Evolutionary conservation across 1,140 invertebrate species (phyloP), one percentile per base, ranked within the genome.

Genomic region (Helicoverpa armigera): DNA sequence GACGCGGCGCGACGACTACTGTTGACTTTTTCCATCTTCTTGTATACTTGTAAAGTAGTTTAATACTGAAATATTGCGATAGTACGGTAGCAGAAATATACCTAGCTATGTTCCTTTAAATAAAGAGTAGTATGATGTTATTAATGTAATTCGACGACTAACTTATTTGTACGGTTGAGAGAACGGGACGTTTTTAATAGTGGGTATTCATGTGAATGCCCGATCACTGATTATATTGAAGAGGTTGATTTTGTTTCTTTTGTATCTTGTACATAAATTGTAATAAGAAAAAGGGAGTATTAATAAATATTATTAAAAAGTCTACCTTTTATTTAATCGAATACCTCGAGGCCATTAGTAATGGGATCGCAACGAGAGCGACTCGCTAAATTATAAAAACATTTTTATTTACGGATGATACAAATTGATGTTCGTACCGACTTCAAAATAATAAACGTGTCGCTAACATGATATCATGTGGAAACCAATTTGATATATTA

Each of bases 201-300:
- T 67, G 61, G 51, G 23, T 54, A 43, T 54, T 53, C 56, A 10
- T 11, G 56, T 58, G 67, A 53, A 75, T 82, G 76, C 60, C 53
- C 35, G 16, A 43, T 67, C 74, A 73, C 23, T 58, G 51, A 67
- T 16, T 58, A 43, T 13, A 43, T 13, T 61, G 70, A 85, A 87
- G 84, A 87, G 86, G 85, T 89, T 88, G 86, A 87, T 82, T 85
- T 53, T 29, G 69, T 84, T 90, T 89, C 70, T 92, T 91, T 92
- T 91, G 85, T 92, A 92, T 92, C 91, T 93, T 94, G 92, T 94
- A 94, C 92, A 94, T 94, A 93, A 82, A 93, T 88, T 92, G 88
- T 93, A 91, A 90, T 80, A 87, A 87, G 82, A 87, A 80, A 80
- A 87, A 86, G 85, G 85, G 85, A 84, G 83, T 91, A 90, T 90